Conservation (phyloP, 2,797 vertebrate species). For the Tachyglossus aculeatus region DNA sequence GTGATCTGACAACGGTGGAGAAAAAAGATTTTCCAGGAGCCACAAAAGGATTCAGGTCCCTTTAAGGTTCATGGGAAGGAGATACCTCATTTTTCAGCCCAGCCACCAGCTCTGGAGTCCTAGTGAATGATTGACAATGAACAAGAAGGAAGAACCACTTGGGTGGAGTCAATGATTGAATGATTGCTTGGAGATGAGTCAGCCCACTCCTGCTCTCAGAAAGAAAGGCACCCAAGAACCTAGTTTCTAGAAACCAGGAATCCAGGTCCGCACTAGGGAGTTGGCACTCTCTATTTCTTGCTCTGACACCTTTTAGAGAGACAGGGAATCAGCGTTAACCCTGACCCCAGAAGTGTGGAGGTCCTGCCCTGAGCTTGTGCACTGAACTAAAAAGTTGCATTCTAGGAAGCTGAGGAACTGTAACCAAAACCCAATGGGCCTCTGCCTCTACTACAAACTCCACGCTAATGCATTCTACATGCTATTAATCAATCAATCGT, state of each 20-base stretch:
- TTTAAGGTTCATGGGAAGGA: neutral
- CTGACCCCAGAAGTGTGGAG: too few relatives aligned
- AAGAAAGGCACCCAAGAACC: neutral
- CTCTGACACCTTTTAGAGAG: neutral
- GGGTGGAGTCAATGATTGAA: slow-evolving; percentile 17
- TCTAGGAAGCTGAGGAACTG: too few relatives aligned
- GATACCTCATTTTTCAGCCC: neutral
- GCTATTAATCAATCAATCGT: too few relatives aligned
- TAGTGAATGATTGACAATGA: slow-evolving; percentile 40
- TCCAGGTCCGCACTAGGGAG: neutral
- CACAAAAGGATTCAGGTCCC: too few relatives aligned
- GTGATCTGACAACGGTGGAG: too few relatives aligned
- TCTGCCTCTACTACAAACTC: too few relatives aligned
- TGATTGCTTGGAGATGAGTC: neutral
- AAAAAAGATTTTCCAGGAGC: too few relatives aligned
- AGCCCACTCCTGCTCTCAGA: neutral
- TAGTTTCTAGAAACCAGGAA: neutral
- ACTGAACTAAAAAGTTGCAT: too few relatives aligned
- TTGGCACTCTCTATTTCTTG: neutral
- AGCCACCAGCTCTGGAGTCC: slow-evolving; percentile 9
- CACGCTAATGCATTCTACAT: too few relatives aligned
- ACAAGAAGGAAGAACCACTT: slow-evolving; percentile 38
- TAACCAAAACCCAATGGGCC: too few relatives aligned
- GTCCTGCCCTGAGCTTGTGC: too few relatives aligned
- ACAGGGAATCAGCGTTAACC: too few relatives aligned